These are phyloP conservation scores for Synaphobranchus kaupii DNA, from an alignment of 2,797 vertebrate species.

Conservation along the genomic window DNA sequence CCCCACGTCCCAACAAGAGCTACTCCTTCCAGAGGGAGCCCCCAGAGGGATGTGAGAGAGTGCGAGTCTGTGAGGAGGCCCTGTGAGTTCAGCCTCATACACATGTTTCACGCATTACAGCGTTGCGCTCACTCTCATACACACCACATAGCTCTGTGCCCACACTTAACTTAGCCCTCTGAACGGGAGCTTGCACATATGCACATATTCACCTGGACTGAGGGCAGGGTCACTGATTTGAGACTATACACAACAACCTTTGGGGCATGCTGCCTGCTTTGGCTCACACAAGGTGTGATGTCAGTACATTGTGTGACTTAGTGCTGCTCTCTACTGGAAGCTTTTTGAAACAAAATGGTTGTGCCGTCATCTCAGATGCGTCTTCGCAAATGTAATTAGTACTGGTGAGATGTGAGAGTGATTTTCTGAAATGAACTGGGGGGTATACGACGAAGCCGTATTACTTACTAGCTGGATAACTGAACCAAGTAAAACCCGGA, in stretches of 20 bases:
- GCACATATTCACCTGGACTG: background rate
- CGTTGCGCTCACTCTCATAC: background rate
- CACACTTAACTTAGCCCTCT: background rate
- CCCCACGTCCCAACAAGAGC: conserved; percentile 88
- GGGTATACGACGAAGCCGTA: too few species aligned
- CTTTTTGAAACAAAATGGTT: background rate
- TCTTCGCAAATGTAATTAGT: background rate
- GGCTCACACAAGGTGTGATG: background rate
- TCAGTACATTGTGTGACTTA: background rate
- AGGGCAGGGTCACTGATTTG: background rate
- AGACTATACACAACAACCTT: background rate
- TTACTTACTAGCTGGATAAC: too few species aligned
- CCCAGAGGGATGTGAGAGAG: conserved; percentile 86
- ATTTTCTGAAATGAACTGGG: too few species aligned
- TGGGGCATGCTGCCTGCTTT: background rate
- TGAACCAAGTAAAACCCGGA: too few species aligned
- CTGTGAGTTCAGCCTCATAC: conserved; percentile 60
- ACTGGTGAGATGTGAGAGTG: background rate
- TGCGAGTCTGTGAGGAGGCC: conserved; percentile 77
- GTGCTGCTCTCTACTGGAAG: background rate
- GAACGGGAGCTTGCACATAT: background rate
- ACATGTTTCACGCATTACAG: background rate
- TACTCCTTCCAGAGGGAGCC: conserved; percentile 88
- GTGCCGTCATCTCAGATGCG: background rate
- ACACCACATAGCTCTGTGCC: background rate